These are phyloP conservation scores for Aratinga solstitialis DNA, from an alignment of 2,797 vertebrate species.

Conservation along the genomic window DNA sequence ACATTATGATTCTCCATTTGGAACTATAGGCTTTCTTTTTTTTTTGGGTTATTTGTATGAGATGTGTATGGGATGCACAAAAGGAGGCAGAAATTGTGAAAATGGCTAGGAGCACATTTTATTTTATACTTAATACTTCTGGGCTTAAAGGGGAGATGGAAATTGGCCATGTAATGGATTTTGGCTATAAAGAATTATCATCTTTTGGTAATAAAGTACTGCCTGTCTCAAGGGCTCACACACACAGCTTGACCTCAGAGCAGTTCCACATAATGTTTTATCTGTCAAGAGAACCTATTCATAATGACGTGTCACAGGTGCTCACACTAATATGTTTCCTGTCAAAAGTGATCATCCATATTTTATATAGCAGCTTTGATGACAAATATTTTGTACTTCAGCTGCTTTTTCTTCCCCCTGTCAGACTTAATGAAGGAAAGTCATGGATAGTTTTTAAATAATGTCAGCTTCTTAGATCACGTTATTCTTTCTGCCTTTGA, in stretches of 20 bases:
- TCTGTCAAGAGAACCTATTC: not conserved
- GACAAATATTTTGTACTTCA: slow-evolving; percentile 52
- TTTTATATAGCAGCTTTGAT: slow-evolving; percentile 37
- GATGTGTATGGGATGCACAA: not conserved
- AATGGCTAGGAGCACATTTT: not conserved
- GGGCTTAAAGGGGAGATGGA: not conserved
- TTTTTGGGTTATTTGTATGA: not conserved
- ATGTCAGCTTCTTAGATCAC: not conserved
- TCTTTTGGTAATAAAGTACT: not conserved
- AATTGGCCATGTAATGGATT: not conserved
- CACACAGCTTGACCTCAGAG: slow-evolving; percentile 25
- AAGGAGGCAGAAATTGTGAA: not conserved
- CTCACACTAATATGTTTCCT: slow-evolving; percentile 23
- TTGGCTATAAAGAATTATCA: not conserved
- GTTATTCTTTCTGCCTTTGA: not conserved
- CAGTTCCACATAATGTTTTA: not conserved
- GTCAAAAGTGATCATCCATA: not conserved
- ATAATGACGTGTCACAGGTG: slow-evolving; percentile 17
- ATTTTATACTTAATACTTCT: not conserved
- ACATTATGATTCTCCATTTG: not conserved
- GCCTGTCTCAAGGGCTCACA: not conserved
- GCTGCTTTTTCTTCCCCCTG: slow-evolving; percentile 34
- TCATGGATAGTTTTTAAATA: slow-evolving; percentile 20
- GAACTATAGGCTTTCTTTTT: not conserved
- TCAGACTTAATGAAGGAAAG: slow-evolving; percentile 1